Evolutionary conservation across 2,888 invertebrate genomes (phyloP), one percentile per base, ranked within the genome.

Genomic region (Eubasilissa splendida): DNA sequence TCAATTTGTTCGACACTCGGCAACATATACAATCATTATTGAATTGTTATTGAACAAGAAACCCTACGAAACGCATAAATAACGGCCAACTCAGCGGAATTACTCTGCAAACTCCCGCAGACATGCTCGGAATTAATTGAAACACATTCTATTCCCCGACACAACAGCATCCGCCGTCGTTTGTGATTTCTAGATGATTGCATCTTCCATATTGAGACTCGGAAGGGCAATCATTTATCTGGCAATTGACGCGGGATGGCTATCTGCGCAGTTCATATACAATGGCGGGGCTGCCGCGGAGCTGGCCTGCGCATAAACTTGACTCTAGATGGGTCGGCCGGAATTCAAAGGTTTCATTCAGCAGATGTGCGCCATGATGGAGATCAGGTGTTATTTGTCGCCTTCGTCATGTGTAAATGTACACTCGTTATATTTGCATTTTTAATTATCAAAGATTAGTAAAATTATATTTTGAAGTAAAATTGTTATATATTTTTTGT

Each of bases 91-190:
- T 60, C 14, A 3, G 22, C 59, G 4, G 31, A 14, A 60, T 60
- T 22, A 60, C 33, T 63, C 22, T 63, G 12, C 12, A 63, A 63
- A 9, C 63, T 31, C 9, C 22, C 63, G 63, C 63, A 7, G 31
- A 42, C 63, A 33, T 22, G 31, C 33, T 22, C 9, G 33, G 63
- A 63, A 63, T 63, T 63, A 63, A 63, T 63, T 63, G 63, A 63
- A 63, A 63, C 33, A 33, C 33, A 63, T 63, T 63, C 22, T 63
- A 63, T 63, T 22, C 22, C 59, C 59, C 14, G 14, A 60, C n/a
- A 60, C 22, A 11, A 31, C 22, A 60, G 31, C 63, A 12, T 22
- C 9, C 63, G 33, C 63, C 63, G 22, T 33, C 63, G 8, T 63
- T 33, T 31, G 22, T 63, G 63, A 22, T 63, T 14, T 22, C 31